A percentile compares a stretch with the other conserved stretches of the same genome.
Conservation (phyloP, 2,888 invertebrate genomes). For the Cynaeus angustus region DNA sequence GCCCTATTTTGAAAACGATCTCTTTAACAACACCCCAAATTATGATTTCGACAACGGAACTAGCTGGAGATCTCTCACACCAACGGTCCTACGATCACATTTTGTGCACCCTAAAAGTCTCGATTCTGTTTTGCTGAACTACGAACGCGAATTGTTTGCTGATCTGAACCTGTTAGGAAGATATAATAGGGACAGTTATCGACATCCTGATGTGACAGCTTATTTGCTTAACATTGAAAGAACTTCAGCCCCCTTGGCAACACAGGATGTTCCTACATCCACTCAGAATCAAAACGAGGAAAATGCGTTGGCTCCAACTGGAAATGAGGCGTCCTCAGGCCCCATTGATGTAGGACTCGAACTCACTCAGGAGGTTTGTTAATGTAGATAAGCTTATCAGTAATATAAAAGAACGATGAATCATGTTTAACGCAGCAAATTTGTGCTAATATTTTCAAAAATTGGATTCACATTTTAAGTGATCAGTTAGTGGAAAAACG, state of each 20-base stretch:
- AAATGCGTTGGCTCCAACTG: constrained; percentile 4
- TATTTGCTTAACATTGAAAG: constrained; percentile 77
- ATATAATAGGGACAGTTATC: constrained; percentile 73
- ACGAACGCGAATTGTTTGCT: constrained; percentile 83
- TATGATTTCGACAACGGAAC: constrained; percentile 80
- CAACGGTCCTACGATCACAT: constrained; percentile 76
- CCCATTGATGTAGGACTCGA: constrained; percentile 55
- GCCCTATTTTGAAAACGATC: constrained; percentile 77
- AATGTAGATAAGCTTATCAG: constrained; percentile 18
- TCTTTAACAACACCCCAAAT: constrained; percentile 64
- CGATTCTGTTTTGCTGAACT: constrained; percentile 81
- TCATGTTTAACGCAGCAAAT: constrained; percentile 3
- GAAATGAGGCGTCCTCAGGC: constrained; percentile 33
- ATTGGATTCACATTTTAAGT: background rate
- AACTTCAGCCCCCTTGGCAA: constrained; percentile 56
- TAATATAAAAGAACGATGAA: no score
- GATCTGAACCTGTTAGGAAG: constrained; percentile 83
- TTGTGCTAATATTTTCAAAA: background rate
- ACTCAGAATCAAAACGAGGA: constrained; percentile 35
- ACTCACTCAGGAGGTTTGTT: constrained; percentile 66
- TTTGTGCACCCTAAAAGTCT: constrained; percentile 83
- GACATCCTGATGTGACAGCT: constrained; percentile 75
- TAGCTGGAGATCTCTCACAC: constrained; percentile 78
- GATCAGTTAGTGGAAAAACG: constrained; percentile 22
- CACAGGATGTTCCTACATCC: constrained; percentile 43